phyloP scores from a whole-genome alignment of 1,140 invertebrate species.

The Diabrotica virgifera region DNA sequence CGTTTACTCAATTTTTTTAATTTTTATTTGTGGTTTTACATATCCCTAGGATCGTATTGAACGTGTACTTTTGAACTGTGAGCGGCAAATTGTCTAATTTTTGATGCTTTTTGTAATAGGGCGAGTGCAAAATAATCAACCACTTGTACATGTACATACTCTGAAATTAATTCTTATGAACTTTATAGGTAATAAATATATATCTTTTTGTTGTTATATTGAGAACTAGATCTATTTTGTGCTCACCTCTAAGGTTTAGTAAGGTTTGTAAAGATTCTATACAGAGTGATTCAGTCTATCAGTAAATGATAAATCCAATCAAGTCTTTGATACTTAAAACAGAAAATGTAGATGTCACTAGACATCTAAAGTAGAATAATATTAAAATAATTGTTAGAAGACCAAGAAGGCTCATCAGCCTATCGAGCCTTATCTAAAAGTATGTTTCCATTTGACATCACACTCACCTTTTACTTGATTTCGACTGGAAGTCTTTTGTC shows the following conservation, averaged over 20 bases:
- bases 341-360: no score
- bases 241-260: not conserved
- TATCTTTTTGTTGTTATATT: not conserved
- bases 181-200: not conserved
- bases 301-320: no score
- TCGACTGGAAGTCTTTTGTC: no score
- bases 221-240: not conserved
- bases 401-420: no score
- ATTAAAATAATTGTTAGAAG: no score
- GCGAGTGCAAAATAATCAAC: not conserved
- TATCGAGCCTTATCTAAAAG: no score
- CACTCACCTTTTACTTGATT: no score
- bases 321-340: no score
- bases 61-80: not conserved
- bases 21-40: not conserved
- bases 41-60: not conserved
- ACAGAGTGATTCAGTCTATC: no score
- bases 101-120: not conserved
- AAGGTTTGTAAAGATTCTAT: no score
- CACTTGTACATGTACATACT: not conserved
- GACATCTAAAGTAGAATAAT: no score
- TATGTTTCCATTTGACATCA: no score
- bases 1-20: not conserved
- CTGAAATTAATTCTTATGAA: not conserved
- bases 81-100: not conserved